Conservation (phyloP, 2,113 vertebrate species). For the Entomyzon cyanotis region DNA sequence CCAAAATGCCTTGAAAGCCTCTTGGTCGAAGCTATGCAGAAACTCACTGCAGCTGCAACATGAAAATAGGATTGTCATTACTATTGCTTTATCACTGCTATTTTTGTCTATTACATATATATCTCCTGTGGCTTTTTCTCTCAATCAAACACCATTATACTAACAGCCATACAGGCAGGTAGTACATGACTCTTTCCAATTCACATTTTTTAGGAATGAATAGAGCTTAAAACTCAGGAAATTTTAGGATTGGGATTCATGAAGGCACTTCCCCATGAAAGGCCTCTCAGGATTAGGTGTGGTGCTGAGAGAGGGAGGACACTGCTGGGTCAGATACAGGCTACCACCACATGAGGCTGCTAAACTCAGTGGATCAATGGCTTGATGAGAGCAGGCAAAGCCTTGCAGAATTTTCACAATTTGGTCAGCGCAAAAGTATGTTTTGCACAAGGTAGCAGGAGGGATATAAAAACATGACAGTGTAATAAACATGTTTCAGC, state of each 20-base stretch:
- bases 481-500: constrained; percentile 32
- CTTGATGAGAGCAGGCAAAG: neutral
- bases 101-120: neutral
- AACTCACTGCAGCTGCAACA: neutral
- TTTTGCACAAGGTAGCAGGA: constrained; percentile 24
- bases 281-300: neutral
- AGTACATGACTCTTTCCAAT: neutral
- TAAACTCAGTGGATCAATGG: neutral
- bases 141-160: neutral
- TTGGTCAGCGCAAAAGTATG: constrained; percentile 31
- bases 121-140: neutral
- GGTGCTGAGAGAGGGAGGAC: neutral
- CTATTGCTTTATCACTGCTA: neutral
- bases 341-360: neutral
- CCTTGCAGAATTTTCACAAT: neutral
- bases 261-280: neutral
- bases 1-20: neutral
- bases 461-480: constrained; percentile 25
- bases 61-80: neutral
- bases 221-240: neutral
- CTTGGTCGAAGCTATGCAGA: neutral
- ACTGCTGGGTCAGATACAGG: neutral
- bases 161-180: neutral
- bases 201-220: neutral
- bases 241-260: neutral